Conservation (phyloP, 2,113 vertebrate species). For the Jacana jacana region DNA sequence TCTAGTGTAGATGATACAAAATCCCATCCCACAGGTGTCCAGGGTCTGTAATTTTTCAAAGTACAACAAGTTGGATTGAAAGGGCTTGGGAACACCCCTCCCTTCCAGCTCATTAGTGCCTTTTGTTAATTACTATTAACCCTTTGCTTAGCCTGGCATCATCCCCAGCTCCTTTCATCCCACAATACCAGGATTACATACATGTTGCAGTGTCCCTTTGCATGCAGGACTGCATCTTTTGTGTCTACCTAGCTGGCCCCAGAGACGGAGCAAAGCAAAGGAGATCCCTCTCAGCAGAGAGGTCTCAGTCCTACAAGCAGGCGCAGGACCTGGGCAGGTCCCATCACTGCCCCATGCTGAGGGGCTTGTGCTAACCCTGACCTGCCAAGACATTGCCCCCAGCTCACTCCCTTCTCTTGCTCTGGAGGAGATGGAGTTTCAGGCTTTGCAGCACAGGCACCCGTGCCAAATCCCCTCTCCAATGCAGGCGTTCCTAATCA, state of each 20-base stretch:
- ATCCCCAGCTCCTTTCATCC: background rate
- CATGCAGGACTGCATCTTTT: background rate
- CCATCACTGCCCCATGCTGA: fast-evolving
- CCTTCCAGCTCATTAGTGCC: background rate
- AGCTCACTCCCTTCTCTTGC: background rate
- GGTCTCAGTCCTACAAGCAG: background rate
- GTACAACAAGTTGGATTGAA: background rate
- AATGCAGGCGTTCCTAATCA: conserved; percentile 48
- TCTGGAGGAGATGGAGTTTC: background rate
- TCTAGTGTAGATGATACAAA: background rate
- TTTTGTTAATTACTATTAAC: background rate
- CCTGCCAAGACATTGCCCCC: background rate
- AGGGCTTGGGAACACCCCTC: background rate
- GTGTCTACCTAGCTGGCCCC: too few relatives aligned
- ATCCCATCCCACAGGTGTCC: background rate
- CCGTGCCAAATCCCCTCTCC: conserved; percentile 29
- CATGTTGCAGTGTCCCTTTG: background rate
- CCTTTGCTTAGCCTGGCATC: background rate
- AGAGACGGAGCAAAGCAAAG: background rate
- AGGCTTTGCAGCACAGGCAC: background rate
- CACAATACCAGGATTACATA: background rate
- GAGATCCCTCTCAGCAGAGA: background rate
- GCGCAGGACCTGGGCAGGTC: fast-evolving
- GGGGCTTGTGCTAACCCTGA: background rate
- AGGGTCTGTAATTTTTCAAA: background rate